Evolutionary conservation across 2,113 vertebrate species (phyloP), one percentile per base, ranked within the genome.

Genomic region (Galeopterus variegatus): DNA sequence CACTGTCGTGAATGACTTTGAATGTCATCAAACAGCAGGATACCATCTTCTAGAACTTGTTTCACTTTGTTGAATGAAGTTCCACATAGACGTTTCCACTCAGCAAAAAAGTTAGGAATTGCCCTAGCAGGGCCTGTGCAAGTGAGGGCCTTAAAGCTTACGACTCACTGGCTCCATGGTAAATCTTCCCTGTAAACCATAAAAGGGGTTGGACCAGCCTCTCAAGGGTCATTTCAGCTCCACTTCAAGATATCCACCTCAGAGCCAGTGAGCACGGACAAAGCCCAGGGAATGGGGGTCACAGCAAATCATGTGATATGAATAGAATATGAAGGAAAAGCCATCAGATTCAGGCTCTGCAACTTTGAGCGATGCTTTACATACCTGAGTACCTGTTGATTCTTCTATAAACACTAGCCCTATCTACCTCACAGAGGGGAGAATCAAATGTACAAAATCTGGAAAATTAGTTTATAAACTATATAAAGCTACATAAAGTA

Each of bases 91-190:
- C 36, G 13, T 14, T 77, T 85, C 89, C 58, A 83, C 21, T 54
- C 89, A 56, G 54, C 48, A 76, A 88, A 67, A 85, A 64, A 36
- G n/a, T 83, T 64, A 91, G 50, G 31, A 60, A 73, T 87, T 94
- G 60, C 41, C 54, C 26, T 52, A 36, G 48, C 50, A 70, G 48
- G 21, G 24, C 54, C 88, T n/a, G 3, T 41, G 36, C 18, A 75
- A 75, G 19, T 33, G 31, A 81, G 12, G 14, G 41, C 24, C 36
- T 41, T n/a, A 6, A 48, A 48, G 31, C 17, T 72, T 5, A 23
- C 12, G 1, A 41, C 24, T 87, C 60, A 31, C n/a, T 15, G 69
- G 60, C 28, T 60, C 60, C 67, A 56, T 6, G 56, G 48, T 36
- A 70, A 76, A 70, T 77, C 72, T 9, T 0, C 31, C 36, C 41